Evolutionary conservation across 2,113 vertebrate species (phyloP).

Genomic region (Pao palembangensis): DNA sequence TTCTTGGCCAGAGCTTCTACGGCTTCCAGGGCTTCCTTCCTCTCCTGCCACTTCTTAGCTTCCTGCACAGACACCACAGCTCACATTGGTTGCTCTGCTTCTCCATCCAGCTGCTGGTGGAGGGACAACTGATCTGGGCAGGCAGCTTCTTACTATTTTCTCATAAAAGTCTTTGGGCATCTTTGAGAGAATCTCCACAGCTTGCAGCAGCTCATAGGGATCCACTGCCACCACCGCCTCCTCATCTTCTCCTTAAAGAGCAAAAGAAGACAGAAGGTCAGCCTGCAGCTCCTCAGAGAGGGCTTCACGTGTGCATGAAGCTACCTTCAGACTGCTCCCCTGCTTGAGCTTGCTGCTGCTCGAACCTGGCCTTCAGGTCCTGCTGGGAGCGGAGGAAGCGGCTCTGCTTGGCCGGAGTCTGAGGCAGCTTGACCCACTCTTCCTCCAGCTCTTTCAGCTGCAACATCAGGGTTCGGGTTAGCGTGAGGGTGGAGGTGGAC

Average conservation of each 20-base stretch:
- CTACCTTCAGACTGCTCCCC: constrained; percentile 85
- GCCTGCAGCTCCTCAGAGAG: neutral
- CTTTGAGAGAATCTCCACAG: constrained; percentile 94
- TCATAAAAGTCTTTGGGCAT: constrained; percentile 98
- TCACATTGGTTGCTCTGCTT: too few relatives aligned
- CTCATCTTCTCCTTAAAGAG: constrained; percentile 79
- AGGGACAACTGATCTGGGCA: too few relatives aligned
- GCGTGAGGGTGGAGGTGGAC: too few relatives aligned
- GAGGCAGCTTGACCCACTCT: constrained; percentile 92
- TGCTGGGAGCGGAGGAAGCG: constrained; percentile 96
- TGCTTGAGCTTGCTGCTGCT: constrained; percentile 87
- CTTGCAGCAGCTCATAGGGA: constrained; percentile 92
- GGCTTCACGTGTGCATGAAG: neutral
- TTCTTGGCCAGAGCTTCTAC: constrained; percentile 88
- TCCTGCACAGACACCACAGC: constrained; percentile 73
- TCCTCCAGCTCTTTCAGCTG: constrained; percentile 97
- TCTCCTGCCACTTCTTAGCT: constrained; percentile 99
- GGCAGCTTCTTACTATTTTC: constrained; percentile 85
- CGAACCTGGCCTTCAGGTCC: constrained; percentile 92
- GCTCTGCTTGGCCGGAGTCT: constrained; percentile 82
- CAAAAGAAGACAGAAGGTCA: neutral
- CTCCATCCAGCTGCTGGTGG: too few relatives aligned
- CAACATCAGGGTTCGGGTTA: too few relatives aligned
- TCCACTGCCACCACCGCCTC: constrained; percentile 81
- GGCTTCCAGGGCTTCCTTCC: constrained; percentile 93